These are phyloP conservation scores for Gymnothorax reevesii DNA, from an alignment of 2,797 vertebrate genomes.

Conservation along the genomic window DNA sequence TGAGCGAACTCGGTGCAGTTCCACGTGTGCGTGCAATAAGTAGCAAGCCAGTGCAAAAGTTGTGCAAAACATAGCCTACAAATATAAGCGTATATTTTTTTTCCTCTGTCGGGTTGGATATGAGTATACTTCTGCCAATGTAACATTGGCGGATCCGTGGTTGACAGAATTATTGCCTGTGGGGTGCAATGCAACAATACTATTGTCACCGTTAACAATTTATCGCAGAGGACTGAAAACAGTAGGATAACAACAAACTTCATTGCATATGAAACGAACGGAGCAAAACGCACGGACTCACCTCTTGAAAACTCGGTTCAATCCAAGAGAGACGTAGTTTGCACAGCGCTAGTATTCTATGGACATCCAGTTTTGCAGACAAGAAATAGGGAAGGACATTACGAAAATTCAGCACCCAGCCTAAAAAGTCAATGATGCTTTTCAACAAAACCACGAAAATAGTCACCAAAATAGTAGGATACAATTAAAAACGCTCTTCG, in stretches of 20 bases:
- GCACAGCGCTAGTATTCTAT: slow-evolving; percentile 4
- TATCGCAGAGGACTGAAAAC: slow-evolving; percentile 30
- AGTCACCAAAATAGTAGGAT: slow-evolving; percentile 48
- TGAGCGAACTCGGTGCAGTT: neutral
- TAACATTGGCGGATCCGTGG: slow-evolving; percentile 30
- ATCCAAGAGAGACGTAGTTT: slow-evolving; percentile 44
- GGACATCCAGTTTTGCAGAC: slow-evolving; percentile 33
- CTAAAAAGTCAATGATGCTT: slow-evolving; percentile 57
- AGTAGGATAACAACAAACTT: slow-evolving; percentile 29
- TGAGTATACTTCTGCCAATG: slow-evolving; percentile 51
- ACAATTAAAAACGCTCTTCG: slow-evolving; percentile 1
- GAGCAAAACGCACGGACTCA: slow-evolving; percentile 68
- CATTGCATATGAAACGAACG: slow-evolving; percentile 36
- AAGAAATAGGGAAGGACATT: neutral
- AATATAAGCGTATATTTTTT: neutral
- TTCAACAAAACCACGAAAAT: slow-evolving; percentile 59
- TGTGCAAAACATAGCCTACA: neutral
- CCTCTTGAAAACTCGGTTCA: slow-evolving; percentile 52
- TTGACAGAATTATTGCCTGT: slow-evolving; percentile 16
- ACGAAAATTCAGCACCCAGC: slow-evolving; percentile 31
- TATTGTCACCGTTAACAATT: slow-evolving; percentile 19
- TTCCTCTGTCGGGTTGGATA: slow-evolving; percentile 2
- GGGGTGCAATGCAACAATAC: neutral
- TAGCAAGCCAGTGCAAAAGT: neutral
- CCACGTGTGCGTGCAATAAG: neutral